Evolutionary conservation across 2,797 vertebrate genomes (phyloP), one percentile per base, ranked within the genome.

Genomic region (Scleropages formosus): DNA sequence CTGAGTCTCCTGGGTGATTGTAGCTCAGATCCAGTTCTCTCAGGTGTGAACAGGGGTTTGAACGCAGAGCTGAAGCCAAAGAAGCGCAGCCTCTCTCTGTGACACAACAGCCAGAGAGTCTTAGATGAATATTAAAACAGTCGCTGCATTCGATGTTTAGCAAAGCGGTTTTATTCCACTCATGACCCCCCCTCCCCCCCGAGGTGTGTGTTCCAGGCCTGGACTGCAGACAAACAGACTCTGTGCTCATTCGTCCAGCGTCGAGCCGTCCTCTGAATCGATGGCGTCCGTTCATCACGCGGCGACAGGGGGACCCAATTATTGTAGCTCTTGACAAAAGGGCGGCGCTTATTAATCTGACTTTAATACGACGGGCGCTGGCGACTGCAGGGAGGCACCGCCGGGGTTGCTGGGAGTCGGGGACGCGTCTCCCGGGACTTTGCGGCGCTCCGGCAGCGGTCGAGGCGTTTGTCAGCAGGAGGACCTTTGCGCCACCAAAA

Each of bases 271-370:
- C 69, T 75, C 46, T n/a, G 53, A 56, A 75, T 71, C 44, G 6
- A 24, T 13, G 66, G 12, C 47, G 71, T 72, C 73, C 59, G 73
- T 53, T 77, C 78, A 77, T 70, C 74, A 72, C 64, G 75, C 53
- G 70, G 39, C 9, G 69, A 47, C 47, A 16, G 66, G 26, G 66
- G 56, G 53, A 69, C 39, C 27, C 47, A 53, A 31, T 74, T 75
- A 79, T 69, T 69, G 53, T 64, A 64, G 72, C 49, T 2, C 10
- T 67, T 18, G 18, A 75, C 31, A 70, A 67, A 73, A 46, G 27
- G 44, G 68, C 71, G 60, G 65, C 44, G 22, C 61, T 70, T 72
- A 72, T 74, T 67, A 68, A 73, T 47, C 73, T 71, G 58, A 78
- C 60, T 75, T 80, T 67, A 74, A 72, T 73, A 9, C 72, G 74